Evolutionary conservation across 2,888 invertebrate genomes (phyloP), one percentile per base, ranked within the genome.

Genomic region (Ptycholaimellus sp.): DNA sequence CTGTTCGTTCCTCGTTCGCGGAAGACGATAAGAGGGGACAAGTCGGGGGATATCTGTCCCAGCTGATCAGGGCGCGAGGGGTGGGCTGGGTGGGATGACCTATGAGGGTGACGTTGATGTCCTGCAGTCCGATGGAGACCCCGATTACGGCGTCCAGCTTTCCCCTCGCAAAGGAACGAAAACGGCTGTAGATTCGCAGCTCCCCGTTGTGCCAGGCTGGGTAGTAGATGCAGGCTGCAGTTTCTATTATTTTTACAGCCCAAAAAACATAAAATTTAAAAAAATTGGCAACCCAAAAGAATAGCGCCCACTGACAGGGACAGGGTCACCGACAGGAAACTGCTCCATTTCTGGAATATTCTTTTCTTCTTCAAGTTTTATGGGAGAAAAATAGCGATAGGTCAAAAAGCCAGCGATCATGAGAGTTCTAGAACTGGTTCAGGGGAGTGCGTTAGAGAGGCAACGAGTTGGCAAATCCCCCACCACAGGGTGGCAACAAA

Each of bases 31-130:
- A n/a, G n/a, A n/a, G n/a, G n/a, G n/a, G n/a, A n/a, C n/a, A n/a
- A n/a, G n/a, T n/a, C n/a, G n/a, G n/a, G n/a, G n/a, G n/a, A n/a
- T n/a, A n/a, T n/a, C n/a, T n/a, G n/a, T n/a, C n/a, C n/a, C n/a
- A n/a, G n/a, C n/a, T n/a, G n/a, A n/a, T n/a, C n/a, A n/a, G n/a
- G n/a, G n/a, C n/a, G n/a, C n/a, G n/a, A n/a, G n/a, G n/a, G n/a
- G n/a, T n/a, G n/a, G n/a, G n/a, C n/a, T n/a, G n/a, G n/a, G n/a
- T n/a, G n/a, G n/a, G n/a, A n/a, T 68, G 67, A 83, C 85, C 78
- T 64, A 71, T 72, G 49, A 90, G 71, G 37, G 90, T 87, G 53
- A 93, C 78, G 66, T 93, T 93, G 62, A 87, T 79, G 63, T 82
- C 80, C 56, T 75, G 76, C 43, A 93, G 69, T 38, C 87, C 90